phyloP scores from a whole-genome alignment of 2,113 vertebrate genomes.

The Phalacrocorax aristotelis region DNA sequence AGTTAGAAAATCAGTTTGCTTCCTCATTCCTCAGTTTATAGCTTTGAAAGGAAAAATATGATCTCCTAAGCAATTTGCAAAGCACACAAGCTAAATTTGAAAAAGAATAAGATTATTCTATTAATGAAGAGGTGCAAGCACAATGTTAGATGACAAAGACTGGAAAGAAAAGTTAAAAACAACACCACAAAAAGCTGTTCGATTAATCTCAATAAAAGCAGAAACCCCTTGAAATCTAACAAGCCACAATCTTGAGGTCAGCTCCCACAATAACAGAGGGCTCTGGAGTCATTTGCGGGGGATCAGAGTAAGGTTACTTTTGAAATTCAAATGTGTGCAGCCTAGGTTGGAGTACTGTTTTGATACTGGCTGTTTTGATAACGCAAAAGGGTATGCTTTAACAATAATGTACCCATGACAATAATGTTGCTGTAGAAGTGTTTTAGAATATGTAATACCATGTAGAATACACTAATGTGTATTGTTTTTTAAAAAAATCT shows the following conservation, averaged over 20 bases:
- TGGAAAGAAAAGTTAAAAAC: neutral
- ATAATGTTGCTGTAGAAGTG: neutral
- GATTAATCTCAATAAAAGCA: neutral
- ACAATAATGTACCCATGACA: neutral
- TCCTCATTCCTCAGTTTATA: neutral
- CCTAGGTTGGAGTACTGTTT: neutral
- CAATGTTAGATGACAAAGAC: neutral
- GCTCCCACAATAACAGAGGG: neutral
- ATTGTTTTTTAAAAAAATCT: neutral
- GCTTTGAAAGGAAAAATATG: neutral
- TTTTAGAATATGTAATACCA: neutral
- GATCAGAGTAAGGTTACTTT: neutral
- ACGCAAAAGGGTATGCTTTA: neutral
- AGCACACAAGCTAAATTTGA: neutral
- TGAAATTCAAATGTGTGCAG: neutral
- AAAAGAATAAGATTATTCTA: neutral
- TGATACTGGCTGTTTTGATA: neutral
- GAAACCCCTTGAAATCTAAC: neutral
- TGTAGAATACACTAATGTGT: neutral
- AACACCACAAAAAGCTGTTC: neutral
- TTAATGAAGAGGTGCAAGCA: neutral
- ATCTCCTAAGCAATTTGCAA: neutral
- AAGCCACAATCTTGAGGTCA: neutral
- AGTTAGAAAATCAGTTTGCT: constrained; percentile 11
- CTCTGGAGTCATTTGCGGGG: neutral